These are phyloP conservation scores for Myoxocephalus aenaeus DNA, from an alignment of 2,797 vertebrate genomes.

Conservation along the genomic window DNA sequence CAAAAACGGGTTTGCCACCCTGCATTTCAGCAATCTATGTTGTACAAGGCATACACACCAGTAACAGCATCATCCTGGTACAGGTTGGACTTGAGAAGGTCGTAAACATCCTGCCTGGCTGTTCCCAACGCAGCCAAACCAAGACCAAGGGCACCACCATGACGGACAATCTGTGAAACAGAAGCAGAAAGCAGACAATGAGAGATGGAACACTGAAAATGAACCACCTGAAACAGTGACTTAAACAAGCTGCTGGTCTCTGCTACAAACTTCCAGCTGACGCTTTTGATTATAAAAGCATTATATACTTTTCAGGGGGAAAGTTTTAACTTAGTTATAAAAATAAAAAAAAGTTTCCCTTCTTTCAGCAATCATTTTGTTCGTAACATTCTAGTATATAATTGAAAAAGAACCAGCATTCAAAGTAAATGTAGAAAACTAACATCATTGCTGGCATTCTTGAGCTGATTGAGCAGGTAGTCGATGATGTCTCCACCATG, in stretches of 20 bases:
- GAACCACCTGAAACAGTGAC: not conserved
- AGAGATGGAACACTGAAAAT: not conserved
- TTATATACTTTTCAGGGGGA: not conserved
- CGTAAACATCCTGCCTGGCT: slow-evolving; percentile 97
- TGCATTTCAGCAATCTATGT: not conserved
- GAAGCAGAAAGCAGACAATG: not conserved
- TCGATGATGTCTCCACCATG: slow-evolving; percentile 99
- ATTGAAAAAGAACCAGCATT: not conserved
- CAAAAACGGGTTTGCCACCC: not conserved
- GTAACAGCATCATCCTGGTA: slow-evolving; percentile 99
- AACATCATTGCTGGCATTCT: slow-evolving; percentile 98
- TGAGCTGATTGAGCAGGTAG: slow-evolving; percentile 97
- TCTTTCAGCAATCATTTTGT: not conserved
- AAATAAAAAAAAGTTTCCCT: not conserved
- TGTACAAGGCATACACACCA: slow-evolving; percentile 78
- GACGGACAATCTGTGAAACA: slow-evolving; percentile 92
- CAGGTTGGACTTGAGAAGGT: slow-evolving; percentile 98
- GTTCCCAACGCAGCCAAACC: slow-evolving; percentile 97
- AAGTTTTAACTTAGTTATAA: not conserved
- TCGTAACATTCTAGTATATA: not conserved
- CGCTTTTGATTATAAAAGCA: not conserved
- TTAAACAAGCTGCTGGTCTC: not conserved
- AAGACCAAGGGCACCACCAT: slow-evolving; percentile 95
- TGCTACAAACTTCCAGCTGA: not conserved
- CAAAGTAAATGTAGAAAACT: slow-evolving; percentile 57